These are phyloP conservation scores for Aphaenogaster rudis DNA, from an alignment of 1,140 invertebrate species.

Conservation along the genomic window DNA sequence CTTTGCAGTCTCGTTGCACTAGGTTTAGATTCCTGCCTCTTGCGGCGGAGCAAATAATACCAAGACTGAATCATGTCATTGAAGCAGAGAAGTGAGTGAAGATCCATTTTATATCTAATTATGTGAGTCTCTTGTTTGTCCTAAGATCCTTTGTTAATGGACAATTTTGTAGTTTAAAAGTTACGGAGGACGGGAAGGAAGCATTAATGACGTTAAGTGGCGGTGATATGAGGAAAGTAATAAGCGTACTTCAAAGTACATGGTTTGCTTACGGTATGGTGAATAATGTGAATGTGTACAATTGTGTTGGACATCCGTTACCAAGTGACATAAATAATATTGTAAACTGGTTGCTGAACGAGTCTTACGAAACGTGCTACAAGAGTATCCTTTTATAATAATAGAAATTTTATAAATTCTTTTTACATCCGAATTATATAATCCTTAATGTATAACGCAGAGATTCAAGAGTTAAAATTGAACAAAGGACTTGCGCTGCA, in stretches of 20 bases:
- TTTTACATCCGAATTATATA: conserved; percentile 38
- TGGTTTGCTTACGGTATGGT: conserved; percentile 94
- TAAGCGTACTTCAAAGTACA: conserved; percentile 98
- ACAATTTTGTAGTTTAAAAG: conserved; percentile 90
- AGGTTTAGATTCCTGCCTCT: conserved; percentile 98
- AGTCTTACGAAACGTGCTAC: conserved; percentile 93
- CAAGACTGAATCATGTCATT: conserved; percentile 95
- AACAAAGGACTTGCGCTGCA: conserved; percentile 95
- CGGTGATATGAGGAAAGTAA: conserved; percentile 99
- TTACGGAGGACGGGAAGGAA: conserved; percentile 96
- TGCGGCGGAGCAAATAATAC: conserved; percentile 94
- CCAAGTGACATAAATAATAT: conserved; percentile 96
- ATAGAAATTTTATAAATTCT: conserved; percentile 56
- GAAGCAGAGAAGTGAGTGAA: conserved; percentile 93
- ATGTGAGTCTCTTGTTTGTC: conserved; percentile 41
- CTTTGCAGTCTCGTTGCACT: conserved; percentile 98
- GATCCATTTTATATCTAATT: conserved; percentile 42
- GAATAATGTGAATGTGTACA: conserved; percentile 97
- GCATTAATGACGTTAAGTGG: conserved; percentile 96
- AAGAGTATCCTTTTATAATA: conserved; percentile 92
- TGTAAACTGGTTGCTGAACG: conserved; percentile 95
- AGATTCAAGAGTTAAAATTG: conserved; percentile 94
- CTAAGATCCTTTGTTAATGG: conserved; percentile 16
- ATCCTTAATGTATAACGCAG: conserved; percentile 86
- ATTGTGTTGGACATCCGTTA: conserved; percentile 98